Evolutionary conservation across 2,113 vertebrate species (phyloP), one percentile per base, ranked within the genome.

Genomic region (Vicugna pacos): DNA sequence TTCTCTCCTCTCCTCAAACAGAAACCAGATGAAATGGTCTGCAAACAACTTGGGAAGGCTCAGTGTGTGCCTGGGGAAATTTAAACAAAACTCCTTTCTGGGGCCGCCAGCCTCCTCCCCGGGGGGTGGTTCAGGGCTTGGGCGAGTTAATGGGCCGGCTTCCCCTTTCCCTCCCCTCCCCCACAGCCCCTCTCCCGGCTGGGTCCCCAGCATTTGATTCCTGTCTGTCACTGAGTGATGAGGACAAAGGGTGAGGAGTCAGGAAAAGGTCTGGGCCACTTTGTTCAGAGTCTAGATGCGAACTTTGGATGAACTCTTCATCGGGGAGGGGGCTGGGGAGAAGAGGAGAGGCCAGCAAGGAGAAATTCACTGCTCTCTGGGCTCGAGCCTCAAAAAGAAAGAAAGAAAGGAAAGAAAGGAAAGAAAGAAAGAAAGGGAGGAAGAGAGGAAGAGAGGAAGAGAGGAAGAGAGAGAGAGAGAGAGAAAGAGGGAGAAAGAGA

Each of bases 271-370:
- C 99, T 99, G 98, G 98, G 98, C 98, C 98, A 99, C 99, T 99
- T 99, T 99, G 99, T 99, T 98, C 99, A 98, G 98, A 98, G 98
- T 99, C 98, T 99, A 99, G 98, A 99, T 99, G 98, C 99, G 99
- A 99, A 99, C 99, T 99, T 98, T 99, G 99, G 98, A 99, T 99
- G 99, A 99, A 99, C 99, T 98, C 99, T 84, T 95, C 95, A 15
- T 70, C 87, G 42, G 97, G 98, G 97, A 81, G 91, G 93, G 96
- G 97, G 98, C 97, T 96, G 98, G 96, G 94, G 89, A 65, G 32
- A 52, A 97, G 96, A 96, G 97, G 98, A 98, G 98, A 95, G 12
- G 97, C 97, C 98, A 76, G 98, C 94, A 95, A 93, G 17, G 0
- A 98, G 98, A 97, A 89, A 89, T 32, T 17, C 86, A 48, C 65